Conservation (phyloP, 2,113 vertebrate genomes). For the Hyperoodon ampullatus region DNA sequence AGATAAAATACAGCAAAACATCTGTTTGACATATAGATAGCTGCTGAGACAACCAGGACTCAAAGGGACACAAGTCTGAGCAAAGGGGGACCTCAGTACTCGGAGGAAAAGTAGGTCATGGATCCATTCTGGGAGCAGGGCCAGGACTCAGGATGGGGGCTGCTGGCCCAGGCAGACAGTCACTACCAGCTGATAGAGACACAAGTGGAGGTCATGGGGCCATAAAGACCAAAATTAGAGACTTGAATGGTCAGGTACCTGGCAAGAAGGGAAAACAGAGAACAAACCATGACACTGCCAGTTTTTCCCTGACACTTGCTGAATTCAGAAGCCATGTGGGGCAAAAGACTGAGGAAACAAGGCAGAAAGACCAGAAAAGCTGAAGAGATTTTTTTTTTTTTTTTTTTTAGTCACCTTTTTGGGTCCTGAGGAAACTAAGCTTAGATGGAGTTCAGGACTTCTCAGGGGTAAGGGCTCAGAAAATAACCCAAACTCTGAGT, state of each 20-base stretch:
- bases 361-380: background rate
- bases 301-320: background rate
- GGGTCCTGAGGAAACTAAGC: background rate
- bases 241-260: background rate
- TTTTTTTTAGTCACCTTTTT: background rate
- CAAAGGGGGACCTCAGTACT: background rate
- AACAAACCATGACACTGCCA: no score
- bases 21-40: no score
- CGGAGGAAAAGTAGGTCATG: background rate
- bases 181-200: background rate
- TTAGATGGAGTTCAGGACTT: background rate
- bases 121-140: background rate
- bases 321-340: background rate
- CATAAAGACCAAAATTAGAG: background rate
- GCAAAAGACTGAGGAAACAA: background rate
- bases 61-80: background rate
- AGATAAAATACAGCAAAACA: background rate
- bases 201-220: background rate
- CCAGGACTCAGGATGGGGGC: background rate
- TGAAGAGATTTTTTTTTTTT: background rate
- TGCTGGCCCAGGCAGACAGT: background rate
- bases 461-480: background rate
- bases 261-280: background rate
- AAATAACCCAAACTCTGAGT: background rate
- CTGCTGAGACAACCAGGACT: background rate